Percentiles rank a stretch among this genome's conserved stretches.
Evolutionary conservation across 1,140 invertebrate genomes (phyloP).

Genomic region (Drosophila willistoni): DNA sequence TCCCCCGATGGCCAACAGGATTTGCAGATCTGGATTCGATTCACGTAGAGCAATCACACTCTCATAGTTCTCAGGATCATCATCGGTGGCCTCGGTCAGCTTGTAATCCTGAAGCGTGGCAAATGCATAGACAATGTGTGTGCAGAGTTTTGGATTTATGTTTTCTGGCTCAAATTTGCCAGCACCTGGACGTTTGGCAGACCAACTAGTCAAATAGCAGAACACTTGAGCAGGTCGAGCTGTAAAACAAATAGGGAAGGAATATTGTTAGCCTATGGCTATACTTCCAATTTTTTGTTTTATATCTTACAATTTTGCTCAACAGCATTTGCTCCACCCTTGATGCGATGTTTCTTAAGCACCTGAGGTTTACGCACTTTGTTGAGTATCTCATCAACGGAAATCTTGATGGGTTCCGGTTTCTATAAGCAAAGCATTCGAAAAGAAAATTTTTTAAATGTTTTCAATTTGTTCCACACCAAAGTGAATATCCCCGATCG

Average conservation of each 20-base stretch:
- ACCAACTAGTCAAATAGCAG: slow-evolving; percentile 98
- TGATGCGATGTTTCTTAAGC: slow-evolving; percentile 85
- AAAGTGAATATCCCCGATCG: too few species aligned
- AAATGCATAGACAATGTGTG: slow-evolving; percentile 96
- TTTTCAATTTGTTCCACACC: too few species aligned
- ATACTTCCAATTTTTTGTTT: neutral
- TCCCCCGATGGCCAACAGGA: slow-evolving; percentile 95
- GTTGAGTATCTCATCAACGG: slow-evolving; percentile 88
- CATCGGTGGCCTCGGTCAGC: slow-evolving; percentile 89
- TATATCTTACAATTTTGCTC: slow-evolving; percentile 84
- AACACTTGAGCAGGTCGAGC: slow-evolving; percentile 92
- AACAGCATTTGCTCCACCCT: slow-evolving; percentile 82
- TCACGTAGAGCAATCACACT: slow-evolving; percentile 92
- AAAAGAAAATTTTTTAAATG: too few species aligned
- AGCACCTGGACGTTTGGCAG: slow-evolving; percentile 92
- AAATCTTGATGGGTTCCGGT: slow-evolving; percentile 91
- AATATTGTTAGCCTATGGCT: too few species aligned
- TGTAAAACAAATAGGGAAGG: slow-evolving; percentile 67
- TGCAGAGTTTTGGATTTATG: slow-evolving; percentile 94
- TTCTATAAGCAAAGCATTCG: slow-evolving; percentile 84
- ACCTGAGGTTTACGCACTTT: slow-evolving; percentile 86
- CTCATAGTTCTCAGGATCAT: slow-evolving; percentile 93
- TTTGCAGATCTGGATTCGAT: slow-evolving; percentile 95
- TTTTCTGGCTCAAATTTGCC: slow-evolving; percentile 95
- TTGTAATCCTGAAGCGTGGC: slow-evolving; percentile 94